These are phyloP conservation scores for Danaus melanippus DNA, from an alignment of 1,140 invertebrate genomes.

Conservation along the genomic window DNA sequence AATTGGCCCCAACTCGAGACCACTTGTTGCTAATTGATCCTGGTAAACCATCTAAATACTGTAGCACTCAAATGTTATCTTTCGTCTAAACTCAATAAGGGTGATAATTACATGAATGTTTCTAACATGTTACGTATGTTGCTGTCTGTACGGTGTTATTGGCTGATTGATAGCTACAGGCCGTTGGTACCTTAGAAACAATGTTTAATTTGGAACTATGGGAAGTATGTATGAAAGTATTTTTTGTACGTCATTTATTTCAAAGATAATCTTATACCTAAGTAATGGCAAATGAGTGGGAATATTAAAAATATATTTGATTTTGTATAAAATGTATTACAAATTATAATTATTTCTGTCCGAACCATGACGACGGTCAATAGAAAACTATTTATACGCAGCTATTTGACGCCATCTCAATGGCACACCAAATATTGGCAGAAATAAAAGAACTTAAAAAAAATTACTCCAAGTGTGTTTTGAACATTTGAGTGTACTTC, in stretches of 20 bases:
- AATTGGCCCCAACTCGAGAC: constrained; percentile 28
- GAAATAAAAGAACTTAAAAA: constrained; percentile 9
- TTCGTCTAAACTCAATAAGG: no score
- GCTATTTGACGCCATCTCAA: constrained; percentile 13
- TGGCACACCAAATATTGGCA: constrained; percentile 19
- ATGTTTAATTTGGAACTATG: not conserved
- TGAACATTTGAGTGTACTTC: constrained; percentile 10
- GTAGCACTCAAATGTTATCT: no score
- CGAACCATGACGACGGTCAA: constrained; percentile 1
- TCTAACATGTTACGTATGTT: no score
- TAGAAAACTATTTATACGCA: constrained; percentile 9
- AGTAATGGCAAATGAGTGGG: no score
- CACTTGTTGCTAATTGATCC: constrained; percentile 34
- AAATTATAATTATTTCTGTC: not conserved
- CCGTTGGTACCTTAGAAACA: constrained; percentile 10
- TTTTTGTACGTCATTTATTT: no score
- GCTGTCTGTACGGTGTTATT: constrained; percentile 6
- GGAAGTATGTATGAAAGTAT: no score
- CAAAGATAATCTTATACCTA: no score
- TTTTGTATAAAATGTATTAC: no score
- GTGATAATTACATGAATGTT: no score
- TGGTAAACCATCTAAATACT: constrained; percentile 1
- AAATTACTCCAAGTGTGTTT: constrained; percentile 10
- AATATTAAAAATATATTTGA: no score
- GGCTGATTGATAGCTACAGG: constrained; percentile 18